Base-by-base conservation (phyloP, 2,113 vertebrate species). In the Delphinapterus leucas region DNA sequence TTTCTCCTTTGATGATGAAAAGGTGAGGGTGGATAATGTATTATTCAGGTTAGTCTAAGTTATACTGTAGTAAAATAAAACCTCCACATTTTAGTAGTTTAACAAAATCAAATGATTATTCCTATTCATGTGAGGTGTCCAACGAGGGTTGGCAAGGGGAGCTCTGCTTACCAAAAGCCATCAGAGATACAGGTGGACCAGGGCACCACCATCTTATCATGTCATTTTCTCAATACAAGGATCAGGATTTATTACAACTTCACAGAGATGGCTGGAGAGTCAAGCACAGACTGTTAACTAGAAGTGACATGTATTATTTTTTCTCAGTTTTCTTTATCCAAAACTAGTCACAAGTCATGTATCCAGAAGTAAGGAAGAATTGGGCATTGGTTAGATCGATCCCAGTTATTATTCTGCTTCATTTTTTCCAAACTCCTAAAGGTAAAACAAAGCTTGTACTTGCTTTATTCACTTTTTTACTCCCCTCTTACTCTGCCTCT, bases 1-100 rank as follows among this genome's bases (percentile, higher is more conserved):
- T 76, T 91, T 95, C 38, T 91, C 21, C 7, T 97, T 91, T 96
- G 77, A 87, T 91, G 79, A 95, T 90, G 86, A 79, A 95, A 88
- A 87, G 80, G 31, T 93, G 73, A 93, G 33, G 26, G 25, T 41
- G 3, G 38, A 47, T 93, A 63, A 93, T 96, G 41, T 36, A 90
- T 82, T 67, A 96, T 86, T 93, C 71, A 96, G 6, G 11, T 67
- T 63, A 71, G 17, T 47, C 49, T 61, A 92, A 82, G 9, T 76
- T 86, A 89, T 26, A 15, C n/a, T 82, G 28, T 41, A 25, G 63
- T 82, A 71, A 93, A 95, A 95, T 92, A 92, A 92, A 92, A 81
- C 8, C 2, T 44, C 33, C 8, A 91, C 38, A 68, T 68, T 91
- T 86, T 81, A 87, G 79, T 73, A 73, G 49, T 31, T 97, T 92